Evolutionary conservation across 2,797 vertebrate species (phyloP).

Genomic region (Simalia tracyae): DNA sequence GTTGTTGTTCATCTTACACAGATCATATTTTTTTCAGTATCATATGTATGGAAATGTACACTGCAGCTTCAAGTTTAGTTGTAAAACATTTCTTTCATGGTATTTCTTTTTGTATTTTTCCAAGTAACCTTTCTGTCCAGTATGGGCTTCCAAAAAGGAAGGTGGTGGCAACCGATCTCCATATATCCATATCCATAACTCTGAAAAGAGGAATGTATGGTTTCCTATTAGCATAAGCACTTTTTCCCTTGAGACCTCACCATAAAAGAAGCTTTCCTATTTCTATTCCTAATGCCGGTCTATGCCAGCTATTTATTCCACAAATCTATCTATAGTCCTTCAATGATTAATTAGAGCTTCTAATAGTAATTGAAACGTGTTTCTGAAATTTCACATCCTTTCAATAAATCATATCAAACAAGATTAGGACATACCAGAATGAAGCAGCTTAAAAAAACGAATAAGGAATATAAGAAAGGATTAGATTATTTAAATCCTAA

Average conservation of each 20-base stretch:
- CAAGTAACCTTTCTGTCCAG: background rate
- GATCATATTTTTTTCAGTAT: background rate
- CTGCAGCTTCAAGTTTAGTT: background rate
- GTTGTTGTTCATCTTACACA: background rate
- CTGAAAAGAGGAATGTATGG: background rate
- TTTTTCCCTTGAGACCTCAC: background rate
- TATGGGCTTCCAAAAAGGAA: background rate
- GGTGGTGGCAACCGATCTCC: background rate
- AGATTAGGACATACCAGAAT: conserved; percentile 20
- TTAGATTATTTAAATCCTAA: conserved; percentile 30
- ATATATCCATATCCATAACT: background rate
- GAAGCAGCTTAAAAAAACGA: background rate
- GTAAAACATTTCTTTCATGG: background rate
- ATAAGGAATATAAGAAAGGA: conserved; percentile 15
- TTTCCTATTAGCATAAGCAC: background rate
- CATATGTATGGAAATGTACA: background rate
- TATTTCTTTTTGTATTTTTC: background rate
- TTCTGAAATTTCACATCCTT: conserved; percentile 54
- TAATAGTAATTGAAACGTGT: conserved; percentile 44
- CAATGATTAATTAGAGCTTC: conserved; percentile 55
- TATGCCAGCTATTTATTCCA: background rate
- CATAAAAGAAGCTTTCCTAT: conserved; percentile 7
- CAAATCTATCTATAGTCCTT: conserved; percentile 15
- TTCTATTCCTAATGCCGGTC: background rate
- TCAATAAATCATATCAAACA: conserved; percentile 37